Evolutionary conservation across 2,888 invertebrate genomes (phyloP).

Genomic region (Caenorhabditis wallacei): DNA sequence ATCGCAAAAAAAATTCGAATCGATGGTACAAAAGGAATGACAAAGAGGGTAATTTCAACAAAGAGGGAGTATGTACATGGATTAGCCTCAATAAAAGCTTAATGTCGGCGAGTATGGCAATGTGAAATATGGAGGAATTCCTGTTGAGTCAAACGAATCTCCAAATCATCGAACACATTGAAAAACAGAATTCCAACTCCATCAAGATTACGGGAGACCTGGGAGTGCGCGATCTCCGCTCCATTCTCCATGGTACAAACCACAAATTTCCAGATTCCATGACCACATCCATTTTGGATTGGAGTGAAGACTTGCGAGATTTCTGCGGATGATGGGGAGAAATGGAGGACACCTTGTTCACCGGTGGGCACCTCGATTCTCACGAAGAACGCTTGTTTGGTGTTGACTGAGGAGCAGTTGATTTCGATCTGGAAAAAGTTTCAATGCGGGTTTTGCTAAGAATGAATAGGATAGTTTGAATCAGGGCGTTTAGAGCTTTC

Average conservation of each 20-base stretch:
- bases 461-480: no score
- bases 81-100: background rate
- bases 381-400: slow-evolving; percentile 66
- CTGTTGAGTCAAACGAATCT: slow-evolving; percentile 72
- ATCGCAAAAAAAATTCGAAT: background rate
- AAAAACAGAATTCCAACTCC: slow-evolving; percentile 81
- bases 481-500: background rate
- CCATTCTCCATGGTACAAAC: slow-evolving; percentile 64
- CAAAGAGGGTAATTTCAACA: background rate
- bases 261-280: slow-evolving; percentile 75
- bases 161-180: slow-evolving; percentile 72
- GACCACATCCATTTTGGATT: slow-evolving; percentile 73
- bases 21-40: slow-evolving; percentile 22
- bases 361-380: slow-evolving; percentile 73
- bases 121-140: slow-evolving; percentile 77
- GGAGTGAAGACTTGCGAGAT: slow-evolving; percentile 74
- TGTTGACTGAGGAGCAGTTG: slow-evolving; percentile 66
- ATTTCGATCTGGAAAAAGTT: slow-evolving; percentile 72
- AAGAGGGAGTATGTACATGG: slow-evolving; percentile 12
- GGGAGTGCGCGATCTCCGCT: slow-evolving; percentile 58
- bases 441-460: no score
- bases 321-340: slow-evolving; percentile 66
- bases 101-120: slow-evolving; percentile 71
- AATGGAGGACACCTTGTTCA: slow-evolving; percentile 70
- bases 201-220: slow-evolving; percentile 71